Evolutionary conservation across 2,797 vertebrate genomes (phyloP).

Genomic region (Falco berigora): DNA sequence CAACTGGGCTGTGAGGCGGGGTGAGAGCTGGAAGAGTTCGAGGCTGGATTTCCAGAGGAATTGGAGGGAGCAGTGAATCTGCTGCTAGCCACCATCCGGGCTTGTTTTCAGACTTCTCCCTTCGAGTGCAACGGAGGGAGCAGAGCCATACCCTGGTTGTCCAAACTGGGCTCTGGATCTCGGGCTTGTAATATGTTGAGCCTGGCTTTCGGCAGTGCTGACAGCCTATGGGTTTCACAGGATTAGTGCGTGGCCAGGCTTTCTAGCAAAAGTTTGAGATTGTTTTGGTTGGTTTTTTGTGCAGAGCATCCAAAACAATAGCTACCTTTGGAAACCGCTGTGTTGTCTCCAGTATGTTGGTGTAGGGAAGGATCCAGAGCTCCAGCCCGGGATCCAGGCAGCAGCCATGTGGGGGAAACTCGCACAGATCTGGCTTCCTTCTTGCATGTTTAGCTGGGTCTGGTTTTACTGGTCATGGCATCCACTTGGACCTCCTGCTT

Average conservation of each 20-base stretch:
- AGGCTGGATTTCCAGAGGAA: not conserved
- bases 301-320: not conserved
- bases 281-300: not conserved
- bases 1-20: not conserved
- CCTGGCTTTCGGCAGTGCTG: not conserved
- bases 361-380: not conserved
- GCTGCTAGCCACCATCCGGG: not conserved
- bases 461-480: not conserved
- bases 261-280: not conserved
- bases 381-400: not conserved
- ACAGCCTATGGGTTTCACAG: not conserved
- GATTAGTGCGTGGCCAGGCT: not conserved
- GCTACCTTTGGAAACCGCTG: not conserved
- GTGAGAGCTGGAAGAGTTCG: not conserved
- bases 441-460: conserved; percentile 47
- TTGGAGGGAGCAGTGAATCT: not conserved
- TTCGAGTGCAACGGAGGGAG: not conserved
- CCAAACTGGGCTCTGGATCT: not conserved
- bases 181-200: not conserved
- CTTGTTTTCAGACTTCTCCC: not conserved
- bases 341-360: not conserved
- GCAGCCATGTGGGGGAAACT: not conserved
- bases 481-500: conserved; percentile 1
- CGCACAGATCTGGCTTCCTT: not conserved
- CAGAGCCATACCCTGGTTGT: not conserved